Conservation (phyloP, 2,888 invertebrate species). For the Cryptus viduatorius region DNA sequence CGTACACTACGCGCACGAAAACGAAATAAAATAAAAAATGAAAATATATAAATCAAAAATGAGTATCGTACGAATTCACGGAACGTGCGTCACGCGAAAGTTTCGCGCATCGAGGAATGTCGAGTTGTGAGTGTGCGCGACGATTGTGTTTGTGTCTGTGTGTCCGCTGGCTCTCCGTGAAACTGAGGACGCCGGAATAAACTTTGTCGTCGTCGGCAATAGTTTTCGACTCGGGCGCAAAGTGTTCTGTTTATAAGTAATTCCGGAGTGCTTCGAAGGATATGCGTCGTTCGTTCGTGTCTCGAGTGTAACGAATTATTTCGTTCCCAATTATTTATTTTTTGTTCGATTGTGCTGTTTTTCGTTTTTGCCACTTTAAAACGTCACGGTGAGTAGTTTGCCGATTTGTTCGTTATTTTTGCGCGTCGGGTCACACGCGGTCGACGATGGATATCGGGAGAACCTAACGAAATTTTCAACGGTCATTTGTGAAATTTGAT, state of each 20-base stretch:
- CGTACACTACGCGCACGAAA: background rate
- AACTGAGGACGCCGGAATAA: conserved; percentile 21
- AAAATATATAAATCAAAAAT: background rate
- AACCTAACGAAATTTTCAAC: no score
- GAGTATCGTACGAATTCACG: background rate
- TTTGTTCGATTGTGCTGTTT: background rate
- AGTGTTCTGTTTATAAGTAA: background rate
- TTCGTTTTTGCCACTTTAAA: background rate
- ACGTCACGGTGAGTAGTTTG: no score
- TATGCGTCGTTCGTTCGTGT: no score
- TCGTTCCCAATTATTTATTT: background rate
- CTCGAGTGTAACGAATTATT: conserved; percentile 3
- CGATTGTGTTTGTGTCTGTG: background rate
- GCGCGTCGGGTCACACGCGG: no score
- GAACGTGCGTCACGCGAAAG: conserved; percentile 28
- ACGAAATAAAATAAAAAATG: background rate
- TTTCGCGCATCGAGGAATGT: conserved; percentile 23
- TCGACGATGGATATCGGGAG: no score
- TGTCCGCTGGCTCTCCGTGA: background rate
- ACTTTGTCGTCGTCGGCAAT: conserved; percentile 22
- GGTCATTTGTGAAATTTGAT: no score
- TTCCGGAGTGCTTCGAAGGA: background rate
- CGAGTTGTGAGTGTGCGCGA: conserved; percentile 5
- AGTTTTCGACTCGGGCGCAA: conserved; percentile 3
- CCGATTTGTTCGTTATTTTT: no score